Percentiles rank a stretch among this genome's conserved stretches.
Evolutionary conservation across 2,888 invertebrate species (phyloP).

Genomic region (Pyrrhosoma nymphula): DNA sequence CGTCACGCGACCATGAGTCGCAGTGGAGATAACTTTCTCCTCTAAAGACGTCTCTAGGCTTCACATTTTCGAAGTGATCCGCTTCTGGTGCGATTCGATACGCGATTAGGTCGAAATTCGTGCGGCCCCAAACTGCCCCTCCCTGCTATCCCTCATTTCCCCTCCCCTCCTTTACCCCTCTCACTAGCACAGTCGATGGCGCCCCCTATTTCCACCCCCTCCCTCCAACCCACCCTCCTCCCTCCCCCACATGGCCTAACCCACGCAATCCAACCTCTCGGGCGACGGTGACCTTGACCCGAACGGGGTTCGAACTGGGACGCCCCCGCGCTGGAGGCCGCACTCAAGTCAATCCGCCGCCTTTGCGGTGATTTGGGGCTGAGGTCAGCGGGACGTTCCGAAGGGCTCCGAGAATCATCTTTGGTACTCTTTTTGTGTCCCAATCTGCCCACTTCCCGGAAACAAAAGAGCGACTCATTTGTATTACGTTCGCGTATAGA

Average conservation of each 20-base stretch:
- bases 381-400: not conserved
- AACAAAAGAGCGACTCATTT: too few relatives aligned
- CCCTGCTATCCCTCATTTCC: not conserved
- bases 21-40: too few relatives aligned
- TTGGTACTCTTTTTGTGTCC: not conserved
- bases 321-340: not conserved
- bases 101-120: not conserved
- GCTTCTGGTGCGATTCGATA: not conserved
- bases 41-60: too few relatives aligned
- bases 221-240: not conserved
- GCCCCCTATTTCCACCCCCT: too few relatives aligned
- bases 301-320: not conserved
- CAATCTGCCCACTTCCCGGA: too few relatives aligned
- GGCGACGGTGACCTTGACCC: not conserved
- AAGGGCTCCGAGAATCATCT: not conserved
- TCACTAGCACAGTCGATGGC: not conserved
- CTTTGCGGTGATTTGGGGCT: not conserved
- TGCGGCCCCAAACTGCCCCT: not conserved
- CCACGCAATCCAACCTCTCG: not conserved
- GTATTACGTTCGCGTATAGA: too few relatives aligned
- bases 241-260: not conserved
- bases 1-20: too few relatives aligned
- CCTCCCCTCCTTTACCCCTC: not conserved
- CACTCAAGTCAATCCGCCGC: not conserved
- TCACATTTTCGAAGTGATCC: too few relatives aligned